A percentile compares a stretch with the other conserved stretches of the same genome.
Conservation (phyloP, 2,113 vertebrate species). For the Pangasianodon gigas region DNA sequence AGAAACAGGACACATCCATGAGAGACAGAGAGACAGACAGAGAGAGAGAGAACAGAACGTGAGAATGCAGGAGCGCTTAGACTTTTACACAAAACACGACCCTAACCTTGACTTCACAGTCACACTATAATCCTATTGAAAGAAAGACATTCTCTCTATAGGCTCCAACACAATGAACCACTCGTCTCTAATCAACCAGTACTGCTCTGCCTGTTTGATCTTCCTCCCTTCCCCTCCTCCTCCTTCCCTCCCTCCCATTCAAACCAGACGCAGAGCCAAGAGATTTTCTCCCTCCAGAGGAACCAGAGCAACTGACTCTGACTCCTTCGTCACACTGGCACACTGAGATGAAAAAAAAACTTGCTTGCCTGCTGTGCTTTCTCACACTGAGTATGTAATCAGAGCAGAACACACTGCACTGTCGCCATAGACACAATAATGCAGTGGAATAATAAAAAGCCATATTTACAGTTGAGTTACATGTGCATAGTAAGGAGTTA, state of each 20-base stretch:
- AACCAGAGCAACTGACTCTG: constrained; percentile 5
- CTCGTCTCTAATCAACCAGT: constrained; percentile 17
- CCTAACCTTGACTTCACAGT: constrained; percentile 46
- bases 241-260: constrained; percentile 16
- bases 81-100: constrained; percentile 5
- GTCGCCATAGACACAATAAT: background rate
- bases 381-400: constrained; percentile 20
- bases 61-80: background rate
- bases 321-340: constrained; percentile 1
- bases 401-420: constrained; percentile 24
- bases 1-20: constrained; percentile 18
- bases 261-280: constrained; percentile 2
- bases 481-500: background rate
- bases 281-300: constrained; percentile 30
- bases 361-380: background rate
- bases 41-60: background rate
- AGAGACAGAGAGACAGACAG: background rate
- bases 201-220: constrained; percentile 28
- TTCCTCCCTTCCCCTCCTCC: constrained; percentile 14
- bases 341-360: background rate
- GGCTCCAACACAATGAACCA: constrained; percentile 21
- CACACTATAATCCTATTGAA: constrained; percentile 44
- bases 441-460: background rate
- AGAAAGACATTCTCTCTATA: constrained; percentile 35
- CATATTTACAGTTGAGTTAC: background rate